Conservation (phyloP, 2,888 invertebrate species). For the Dicyrtomina minuta region DNA sequence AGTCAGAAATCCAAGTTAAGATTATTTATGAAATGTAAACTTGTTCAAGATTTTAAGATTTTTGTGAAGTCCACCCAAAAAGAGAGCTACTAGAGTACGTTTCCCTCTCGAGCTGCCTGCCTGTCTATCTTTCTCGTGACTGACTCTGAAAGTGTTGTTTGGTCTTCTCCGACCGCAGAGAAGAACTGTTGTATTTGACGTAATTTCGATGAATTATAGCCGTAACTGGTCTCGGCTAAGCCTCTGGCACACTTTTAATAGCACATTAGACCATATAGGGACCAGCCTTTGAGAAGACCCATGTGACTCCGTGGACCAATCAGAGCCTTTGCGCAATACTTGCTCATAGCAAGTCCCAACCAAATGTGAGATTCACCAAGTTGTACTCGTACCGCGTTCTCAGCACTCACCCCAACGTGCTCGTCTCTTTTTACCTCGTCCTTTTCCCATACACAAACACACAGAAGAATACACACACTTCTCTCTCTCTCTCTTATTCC, state of each 20-base stretch:
- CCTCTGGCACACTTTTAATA: constrained; percentile 56
- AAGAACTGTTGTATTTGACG: constrained; percentile 55
- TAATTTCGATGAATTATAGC: constrained; percentile 57
- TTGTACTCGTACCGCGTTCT: constrained; percentile 19
- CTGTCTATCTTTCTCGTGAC: constrained; percentile 13
- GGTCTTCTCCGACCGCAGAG: constrained; percentile 49
- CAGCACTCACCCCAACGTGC: constrained; percentile 27
- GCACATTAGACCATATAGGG: constrained; percentile 56
- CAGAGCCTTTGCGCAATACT: constrained; percentile 44
- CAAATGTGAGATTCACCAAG: constrained; percentile 23
- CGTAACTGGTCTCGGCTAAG: constrained; percentile 54
- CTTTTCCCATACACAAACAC: constrained; percentile 51
- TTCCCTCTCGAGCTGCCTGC: constrained; percentile 12
- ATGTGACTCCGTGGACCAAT: constrained; percentile 47
- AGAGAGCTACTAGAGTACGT: too few species aligned
- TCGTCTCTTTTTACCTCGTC: constrained; percentile 41
- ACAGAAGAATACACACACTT: too few species aligned
- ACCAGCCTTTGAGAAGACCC: constrained; percentile 43
- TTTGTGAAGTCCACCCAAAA: not conserved
- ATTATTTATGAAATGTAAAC: too few species aligned
- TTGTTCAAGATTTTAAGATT: too few species aligned
- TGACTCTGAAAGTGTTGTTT: constrained; percentile 37
- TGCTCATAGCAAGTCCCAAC: constrained; percentile 33
- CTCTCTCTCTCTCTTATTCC: not conserved
- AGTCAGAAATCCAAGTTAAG: too few species aligned